A percentile compares a stretch with the other conserved stretches of the same genome.
phyloP scores from a whole-genome alignment of 1,140 invertebrate genomes.

The Drosophila rufa region DNA sequence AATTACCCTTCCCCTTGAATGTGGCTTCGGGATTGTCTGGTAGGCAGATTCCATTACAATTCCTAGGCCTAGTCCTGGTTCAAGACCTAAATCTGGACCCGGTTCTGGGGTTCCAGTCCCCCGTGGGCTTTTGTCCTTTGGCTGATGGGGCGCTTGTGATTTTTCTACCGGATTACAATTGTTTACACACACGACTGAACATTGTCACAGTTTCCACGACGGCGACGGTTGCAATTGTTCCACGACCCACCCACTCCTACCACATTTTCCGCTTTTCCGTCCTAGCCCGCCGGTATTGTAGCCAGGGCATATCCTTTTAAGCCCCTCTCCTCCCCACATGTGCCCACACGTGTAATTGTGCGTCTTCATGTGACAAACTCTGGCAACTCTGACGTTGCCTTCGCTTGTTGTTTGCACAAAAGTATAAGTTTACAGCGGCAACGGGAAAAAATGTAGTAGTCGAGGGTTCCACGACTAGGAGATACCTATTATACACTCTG shows the following conservation, averaged over 20 bases:
- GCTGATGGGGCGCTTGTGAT: slow-evolving; percentile 64
- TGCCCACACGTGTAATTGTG: slow-evolving; percentile 64
- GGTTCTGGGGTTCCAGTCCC: slow-evolving; percentile 7
- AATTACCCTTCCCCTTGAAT: not conserved
- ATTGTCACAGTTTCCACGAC: slow-evolving; percentile 75
- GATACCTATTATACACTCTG: not conserved
- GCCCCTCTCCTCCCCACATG: slow-evolving; percentile 8
- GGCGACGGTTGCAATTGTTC: slow-evolving; percentile 67
- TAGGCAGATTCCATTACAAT: slow-evolving; percentile 10
- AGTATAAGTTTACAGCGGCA: slow-evolving; percentile 75
- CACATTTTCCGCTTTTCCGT: slow-evolving; percentile 4
- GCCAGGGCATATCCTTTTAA: slow-evolving; percentile 67
- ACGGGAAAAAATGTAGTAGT: not conserved
- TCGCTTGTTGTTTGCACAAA: slow-evolving; percentile 65
- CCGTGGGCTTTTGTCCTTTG: slow-evolving; percentile 47
- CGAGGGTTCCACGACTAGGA: not conserved
- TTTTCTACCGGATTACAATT: slow-evolving; percentile 81
- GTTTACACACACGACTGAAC: slow-evolving; percentile 80
- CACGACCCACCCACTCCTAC: slow-evolving; percentile 13
- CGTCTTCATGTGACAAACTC: slow-evolving; percentile 71
- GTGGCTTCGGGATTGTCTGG: slow-evolving; percentile 2
- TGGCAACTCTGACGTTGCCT: slow-evolving; percentile 61
- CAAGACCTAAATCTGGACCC: slow-evolving; percentile 28
- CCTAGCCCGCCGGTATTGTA: slow-evolving; percentile 12
- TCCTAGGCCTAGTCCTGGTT: slow-evolving; percentile 23